Conservation (phyloP, 2,888 invertebrate species). For the Callimorpha dominula region DNA sequence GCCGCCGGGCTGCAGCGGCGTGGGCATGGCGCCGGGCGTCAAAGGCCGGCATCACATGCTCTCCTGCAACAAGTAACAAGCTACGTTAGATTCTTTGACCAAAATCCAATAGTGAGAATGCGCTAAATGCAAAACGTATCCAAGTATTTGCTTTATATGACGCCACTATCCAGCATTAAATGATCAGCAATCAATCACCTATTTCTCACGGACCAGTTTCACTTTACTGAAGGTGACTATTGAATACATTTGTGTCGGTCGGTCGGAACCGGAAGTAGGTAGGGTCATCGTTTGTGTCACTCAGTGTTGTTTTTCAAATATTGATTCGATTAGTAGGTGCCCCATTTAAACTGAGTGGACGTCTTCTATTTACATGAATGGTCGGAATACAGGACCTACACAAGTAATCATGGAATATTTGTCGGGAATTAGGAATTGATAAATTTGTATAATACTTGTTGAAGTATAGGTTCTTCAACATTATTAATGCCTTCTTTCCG, state of each 20-base stretch:
- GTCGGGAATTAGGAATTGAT: conserved; percentile 43
- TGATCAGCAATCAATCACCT: conserved; percentile 62
- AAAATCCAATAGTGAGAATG: background rate
- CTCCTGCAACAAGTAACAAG: conserved; percentile 78
- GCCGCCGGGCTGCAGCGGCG: conserved; percentile 88
- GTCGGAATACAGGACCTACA: background rate
- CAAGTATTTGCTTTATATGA: conserved; percentile 47
- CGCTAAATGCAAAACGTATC: conserved; percentile 10
- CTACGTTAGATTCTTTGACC: background rate
- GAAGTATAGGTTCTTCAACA: conserved; percentile 49
- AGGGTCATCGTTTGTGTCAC: conserved; percentile 73
- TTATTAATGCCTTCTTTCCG: conserved; percentile 42
- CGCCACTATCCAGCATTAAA: conserved; percentile 51
- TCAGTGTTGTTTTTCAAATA: conserved; percentile 72
- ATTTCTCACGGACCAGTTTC: conserved; percentile 80
- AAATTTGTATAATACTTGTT: conserved; percentile 45
- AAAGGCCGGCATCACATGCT: conserved; percentile 88
- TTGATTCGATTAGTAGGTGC: conserved; percentile 56
- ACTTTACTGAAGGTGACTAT: conserved; percentile 75
- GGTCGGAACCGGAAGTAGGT: conserved; percentile 76
- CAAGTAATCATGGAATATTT: conserved; percentile 40
- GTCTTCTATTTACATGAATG: conserved; percentile 10
- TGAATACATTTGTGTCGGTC: conserved; percentile 75
- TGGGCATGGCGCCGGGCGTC: conserved; percentile 88
- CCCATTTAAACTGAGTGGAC: conserved; percentile 47